These are phyloP conservation scores for Aptenodytes patagonicus DNA, from an alignment of 2,113 vertebrate species.

Conservation along the genomic window DNA sequence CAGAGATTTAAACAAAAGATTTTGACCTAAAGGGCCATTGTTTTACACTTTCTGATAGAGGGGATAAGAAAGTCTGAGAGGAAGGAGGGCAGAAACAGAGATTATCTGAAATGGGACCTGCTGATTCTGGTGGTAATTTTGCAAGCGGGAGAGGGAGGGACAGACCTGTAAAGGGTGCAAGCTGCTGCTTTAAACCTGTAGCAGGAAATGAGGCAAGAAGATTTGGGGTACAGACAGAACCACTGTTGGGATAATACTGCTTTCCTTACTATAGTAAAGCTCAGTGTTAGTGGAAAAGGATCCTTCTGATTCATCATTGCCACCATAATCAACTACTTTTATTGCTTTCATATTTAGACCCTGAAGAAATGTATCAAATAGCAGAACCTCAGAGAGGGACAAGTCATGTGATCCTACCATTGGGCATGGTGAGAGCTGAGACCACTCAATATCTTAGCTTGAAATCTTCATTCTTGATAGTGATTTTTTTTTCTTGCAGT, in stretches of 20 bases:
- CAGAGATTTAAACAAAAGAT: slow-evolving; percentile 70
- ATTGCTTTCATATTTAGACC: not conserved
- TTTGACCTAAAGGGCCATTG: slow-evolving; percentile 68
- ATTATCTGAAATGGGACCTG: slow-evolving; percentile 50
- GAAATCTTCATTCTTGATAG: not conserved
- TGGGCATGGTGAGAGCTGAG: not conserved
- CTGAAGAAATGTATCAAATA: not conserved
- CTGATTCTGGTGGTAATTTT: slow-evolving; percentile 41
- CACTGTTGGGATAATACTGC: not conserved
- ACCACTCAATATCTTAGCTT: not conserved
- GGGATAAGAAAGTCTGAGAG: slow-evolving; percentile 11
- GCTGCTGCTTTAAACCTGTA: not conserved
- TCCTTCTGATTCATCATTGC: not conserved
- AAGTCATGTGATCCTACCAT: accelerated
- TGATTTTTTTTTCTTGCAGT: not conserved
- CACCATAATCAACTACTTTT: not conserved
- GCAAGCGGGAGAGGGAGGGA: not conserved
- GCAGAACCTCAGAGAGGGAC: not conserved
- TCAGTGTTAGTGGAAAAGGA: not conserved
- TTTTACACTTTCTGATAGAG: slow-evolving; percentile 57
- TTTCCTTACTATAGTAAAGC: not conserved
- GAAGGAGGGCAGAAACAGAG: slow-evolving; percentile 36
- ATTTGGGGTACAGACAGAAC: not conserved
- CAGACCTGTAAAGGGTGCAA: not conserved
- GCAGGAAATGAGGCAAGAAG: not conserved